Percentiles rank a stretch among this genome's conserved stretches.
Conservation (phyloP, 2,888 invertebrate genomes). For the Euproctis similis region DNA sequence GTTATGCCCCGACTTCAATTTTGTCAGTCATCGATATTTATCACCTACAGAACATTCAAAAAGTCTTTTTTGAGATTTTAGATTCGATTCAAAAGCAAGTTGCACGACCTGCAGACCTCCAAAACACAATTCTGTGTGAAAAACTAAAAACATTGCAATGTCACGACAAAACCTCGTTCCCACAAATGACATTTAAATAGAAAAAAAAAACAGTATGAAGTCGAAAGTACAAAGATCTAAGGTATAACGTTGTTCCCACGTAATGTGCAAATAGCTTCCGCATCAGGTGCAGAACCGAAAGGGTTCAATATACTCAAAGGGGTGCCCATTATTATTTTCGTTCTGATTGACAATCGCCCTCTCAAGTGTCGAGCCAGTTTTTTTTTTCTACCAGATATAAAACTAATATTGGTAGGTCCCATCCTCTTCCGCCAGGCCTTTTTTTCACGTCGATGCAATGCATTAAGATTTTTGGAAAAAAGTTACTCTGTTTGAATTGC, state of each 20-base stretch:
- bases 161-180: conserved; percentile 1
- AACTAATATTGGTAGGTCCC: conserved; percentile 75
- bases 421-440: conserved; percentile 70
- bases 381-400: conserved; percentile 69
- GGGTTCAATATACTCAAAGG: conserved; percentile 62
- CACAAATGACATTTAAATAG: conserved; percentile 13
- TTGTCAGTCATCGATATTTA: too few species aligned
- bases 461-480: conserved; percentile 49
- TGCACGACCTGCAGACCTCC: too few species aligned
- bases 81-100: too few species aligned
- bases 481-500: conserved; percentile 57
- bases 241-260: conserved; percentile 54
- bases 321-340: conserved; percentile 65
- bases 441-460: conserved; percentile 56
- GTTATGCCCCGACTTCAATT: too few species aligned
- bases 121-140: too few species aligned
- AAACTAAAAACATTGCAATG: too few species aligned
- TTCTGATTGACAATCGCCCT: conserved; percentile 65
- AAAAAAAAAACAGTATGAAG: conserved; percentile 15
- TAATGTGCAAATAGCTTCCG: conserved; percentile 68
- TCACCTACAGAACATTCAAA: too few species aligned
- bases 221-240: conserved; percentile 18
- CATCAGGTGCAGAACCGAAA: conserved; percentile 66
- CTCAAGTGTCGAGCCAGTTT: conserved; percentile 58
- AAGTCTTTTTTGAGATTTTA: too few species aligned